Evolutionary conservation across 2,888 invertebrate genomes (phyloP).

Genomic region (Atethmia centrago): DNA sequence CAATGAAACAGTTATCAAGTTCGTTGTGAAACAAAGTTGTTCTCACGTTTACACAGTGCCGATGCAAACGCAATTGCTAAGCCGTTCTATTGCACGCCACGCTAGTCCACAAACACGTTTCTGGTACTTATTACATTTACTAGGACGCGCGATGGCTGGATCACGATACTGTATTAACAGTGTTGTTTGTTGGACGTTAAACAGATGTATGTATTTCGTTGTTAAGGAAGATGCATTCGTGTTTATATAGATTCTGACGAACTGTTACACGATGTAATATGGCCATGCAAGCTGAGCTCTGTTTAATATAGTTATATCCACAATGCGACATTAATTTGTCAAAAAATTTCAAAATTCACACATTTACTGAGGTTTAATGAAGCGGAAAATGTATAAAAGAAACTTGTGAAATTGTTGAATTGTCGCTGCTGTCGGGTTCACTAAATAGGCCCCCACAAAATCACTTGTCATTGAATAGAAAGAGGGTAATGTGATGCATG

Average conservation of each 20-base stretch:
- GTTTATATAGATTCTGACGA: background rate
- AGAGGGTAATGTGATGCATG: background rate
- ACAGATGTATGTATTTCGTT: background rate
- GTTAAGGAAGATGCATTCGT: background rate
- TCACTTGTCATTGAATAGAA: background rate
- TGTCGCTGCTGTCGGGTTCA: background rate
- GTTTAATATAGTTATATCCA: background rate
- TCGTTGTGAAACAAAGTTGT: constrained; percentile 51
- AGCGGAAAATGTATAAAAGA: background rate
- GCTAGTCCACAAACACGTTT: constrained; percentile 38
- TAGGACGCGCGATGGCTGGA: background rate
- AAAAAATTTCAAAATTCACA: background rate
- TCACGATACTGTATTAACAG: background rate
- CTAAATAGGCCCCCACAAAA: background rate
- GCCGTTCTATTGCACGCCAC: constrained; percentile 29
- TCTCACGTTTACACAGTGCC: constrained; percentile 41
- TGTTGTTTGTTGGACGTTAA: constrained; percentile 3
- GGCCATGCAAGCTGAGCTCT: background rate
- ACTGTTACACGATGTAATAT: background rate
- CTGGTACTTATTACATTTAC: constrained; percentile 46
- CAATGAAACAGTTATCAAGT: constrained; percentile 54
- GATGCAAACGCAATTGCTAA: constrained; percentile 47
- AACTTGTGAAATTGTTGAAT: background rate
- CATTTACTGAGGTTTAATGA: background rate
- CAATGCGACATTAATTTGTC: background rate